Evolutionary conservation across 2,113 vertebrate species (phyloP), one percentile per base, ranked within the genome.

Genomic region (Hymenochirus boettgeri): DNA sequence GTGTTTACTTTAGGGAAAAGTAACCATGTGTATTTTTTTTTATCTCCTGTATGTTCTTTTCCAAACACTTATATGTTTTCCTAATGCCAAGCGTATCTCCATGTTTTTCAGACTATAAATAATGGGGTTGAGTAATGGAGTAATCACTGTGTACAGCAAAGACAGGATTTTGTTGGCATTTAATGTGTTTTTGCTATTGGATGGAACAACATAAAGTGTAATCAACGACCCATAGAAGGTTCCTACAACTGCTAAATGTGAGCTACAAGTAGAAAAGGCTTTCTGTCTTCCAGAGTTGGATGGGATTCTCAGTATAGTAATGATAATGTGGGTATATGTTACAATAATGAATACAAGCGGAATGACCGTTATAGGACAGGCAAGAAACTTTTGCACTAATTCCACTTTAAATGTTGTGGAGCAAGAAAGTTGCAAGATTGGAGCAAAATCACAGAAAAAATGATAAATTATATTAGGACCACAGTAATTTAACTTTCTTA

Each of bases 401-500:
- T 29, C 24, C 10, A 60, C 39, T 11, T 15, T 7, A 29, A 25
- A 47, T 3, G 58, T 60, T 21, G 26, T 25, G 3, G 58, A 60
- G n/a, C 58, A 60, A n/a, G 58, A 60, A 10, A 60, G 23, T 12
- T 27, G 5, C 8, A 60, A 3, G 13, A 60, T 25, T 1, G 58
- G 58, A 9, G 5, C 9, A 15, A 60, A 31, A 45, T 60, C 58
- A 31, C 58, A 60, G n/a, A 27, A 60, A 13, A 60, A 60, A 25
- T 60, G 58, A 42, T 31, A 23, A 52, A 52, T 26, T 9, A 52
- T 26, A 15, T 26, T 52, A 24, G 4, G 12, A 26, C 25, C 23
- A 39, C 61, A 63, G 21, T 54, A 63, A 17, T 63, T 7, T 7
- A 63, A 39, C 3, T 3, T 45, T 3, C 29, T 25, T 53, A 63